Percentiles rank a stretch among this genome's conserved stretches.
Evolutionary conservation across 2,113 vertebrate genomes (phyloP).

Genomic region (Sylvia atricapilla): DNA sequence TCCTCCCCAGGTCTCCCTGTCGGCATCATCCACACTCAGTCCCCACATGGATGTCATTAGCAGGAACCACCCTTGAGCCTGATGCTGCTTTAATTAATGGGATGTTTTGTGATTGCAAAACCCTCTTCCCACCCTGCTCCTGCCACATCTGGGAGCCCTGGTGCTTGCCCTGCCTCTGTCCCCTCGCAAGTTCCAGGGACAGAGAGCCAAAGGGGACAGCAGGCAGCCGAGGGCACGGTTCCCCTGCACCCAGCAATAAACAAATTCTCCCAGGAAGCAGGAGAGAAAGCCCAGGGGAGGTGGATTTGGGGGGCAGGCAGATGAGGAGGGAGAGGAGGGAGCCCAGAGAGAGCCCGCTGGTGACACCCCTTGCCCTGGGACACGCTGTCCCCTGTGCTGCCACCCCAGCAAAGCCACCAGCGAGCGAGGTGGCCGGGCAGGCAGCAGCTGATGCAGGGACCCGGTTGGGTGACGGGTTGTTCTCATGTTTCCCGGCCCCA

Average conservation of each 20-base stretch:
- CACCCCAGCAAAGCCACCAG: not conserved
- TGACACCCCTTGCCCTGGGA: not conserved
- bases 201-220: not conserved
- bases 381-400: not conserved
- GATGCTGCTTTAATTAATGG: not conserved
- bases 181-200: not conserved
- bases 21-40: not conserved
- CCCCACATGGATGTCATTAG: rapidly evolving
- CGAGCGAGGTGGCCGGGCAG: not conserved
- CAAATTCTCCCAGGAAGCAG: not conserved
- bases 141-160: not conserved
- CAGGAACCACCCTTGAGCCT: not conserved
- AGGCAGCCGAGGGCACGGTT: rapidly evolving
- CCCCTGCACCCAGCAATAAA: not conserved
- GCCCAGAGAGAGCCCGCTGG: no score
- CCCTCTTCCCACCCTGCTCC: not conserved
- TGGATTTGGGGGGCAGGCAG: not conserved
- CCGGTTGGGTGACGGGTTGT: not conserved
- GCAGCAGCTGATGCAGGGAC: not conserved
- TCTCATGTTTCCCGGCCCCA: not conserved
- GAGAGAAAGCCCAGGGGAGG: not conserved
- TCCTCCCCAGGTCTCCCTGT: not conserved
- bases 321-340: no score
- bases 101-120: not conserved
- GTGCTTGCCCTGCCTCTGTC: rapidly evolving